Evolutionary conservation across 92 coral and sea anemone genomes (phyloP).

Genomic region (Epizoanthus scotinus): DNA sequence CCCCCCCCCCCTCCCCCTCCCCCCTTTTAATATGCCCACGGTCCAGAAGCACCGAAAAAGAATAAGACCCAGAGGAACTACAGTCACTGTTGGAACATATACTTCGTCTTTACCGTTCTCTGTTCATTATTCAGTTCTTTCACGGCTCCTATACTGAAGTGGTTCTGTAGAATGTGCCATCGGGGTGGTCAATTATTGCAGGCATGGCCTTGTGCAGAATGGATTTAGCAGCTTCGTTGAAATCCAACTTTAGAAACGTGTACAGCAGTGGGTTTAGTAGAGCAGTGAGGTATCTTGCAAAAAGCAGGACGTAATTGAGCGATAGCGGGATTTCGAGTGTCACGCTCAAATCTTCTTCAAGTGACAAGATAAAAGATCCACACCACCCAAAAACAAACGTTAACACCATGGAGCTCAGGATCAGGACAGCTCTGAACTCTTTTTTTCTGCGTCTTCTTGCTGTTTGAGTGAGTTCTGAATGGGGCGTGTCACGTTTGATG

Average conservation of each 20-base stretch:
- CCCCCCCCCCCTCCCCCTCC: too few relatives aligned
- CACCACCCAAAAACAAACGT: slow-evolving; percentile 57
- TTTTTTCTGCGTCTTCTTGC: slow-evolving; percentile 35
- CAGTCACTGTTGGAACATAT: too few relatives aligned
- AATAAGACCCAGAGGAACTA: too few relatives aligned
- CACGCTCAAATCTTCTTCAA: slow-evolving; percentile 32
- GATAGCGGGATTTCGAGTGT: slow-evolving; percentile 26
- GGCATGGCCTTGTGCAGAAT: slow-evolving; percentile 4
- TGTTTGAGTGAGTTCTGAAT: slow-evolving; percentile 37
- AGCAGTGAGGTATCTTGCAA: slow-evolving; percentile 50
- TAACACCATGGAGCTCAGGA: slow-evolving; percentile 50
- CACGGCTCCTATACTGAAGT: not conserved
- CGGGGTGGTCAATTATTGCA: not conserved
- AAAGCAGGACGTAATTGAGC: slow-evolving; percentile 40
- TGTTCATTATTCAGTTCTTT: too few relatives aligned
- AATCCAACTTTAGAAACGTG: slow-evolving; percentile 56
- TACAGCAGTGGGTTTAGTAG: slow-evolving; percentile 55
- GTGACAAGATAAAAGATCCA: slow-evolving; percentile 37
- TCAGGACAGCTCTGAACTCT: slow-evolving; percentile 49
- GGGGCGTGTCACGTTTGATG: slow-evolving; percentile 50
- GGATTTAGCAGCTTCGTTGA: slow-evolving; percentile 42
- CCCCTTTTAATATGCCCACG: too few relatives aligned
- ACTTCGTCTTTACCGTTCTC: too few relatives aligned
- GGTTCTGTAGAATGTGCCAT: slow-evolving; percentile 6
- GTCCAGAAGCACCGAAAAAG: too few relatives aligned